Evolutionary conservation across 2,888 invertebrate genomes (phyloP).

Genomic region (Lacanobia oleracea): DNA sequence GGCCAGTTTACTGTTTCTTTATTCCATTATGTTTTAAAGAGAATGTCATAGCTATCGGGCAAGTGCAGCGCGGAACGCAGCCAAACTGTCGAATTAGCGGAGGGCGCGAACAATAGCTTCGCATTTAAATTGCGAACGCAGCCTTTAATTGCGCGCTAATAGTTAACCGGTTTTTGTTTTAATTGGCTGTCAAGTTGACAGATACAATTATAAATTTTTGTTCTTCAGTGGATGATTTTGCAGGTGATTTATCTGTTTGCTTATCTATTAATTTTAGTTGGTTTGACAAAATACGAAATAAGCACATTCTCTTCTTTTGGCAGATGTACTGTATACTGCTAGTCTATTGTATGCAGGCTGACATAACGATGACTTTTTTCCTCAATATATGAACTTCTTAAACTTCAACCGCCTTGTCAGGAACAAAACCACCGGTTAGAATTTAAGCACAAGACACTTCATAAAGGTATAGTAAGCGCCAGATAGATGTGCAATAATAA

Average conservation of each 20-base stretch:
- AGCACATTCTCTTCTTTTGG: background rate
- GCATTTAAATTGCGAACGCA: conserved; percentile 74
- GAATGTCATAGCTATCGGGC: conserved; percentile 88
- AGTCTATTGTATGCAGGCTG: too few relatives aligned
- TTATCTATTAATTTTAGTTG: background rate
- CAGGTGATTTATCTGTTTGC: background rate
- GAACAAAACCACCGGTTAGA: too few relatives aligned
- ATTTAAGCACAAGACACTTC: too few relatives aligned
- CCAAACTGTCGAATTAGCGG: conserved; percentile 69
- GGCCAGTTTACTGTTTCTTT: conserved; percentile 89
- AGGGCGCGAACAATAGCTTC: conserved; percentile 74
- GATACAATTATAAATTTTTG: background rate
- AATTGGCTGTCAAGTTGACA: conserved; percentile 69
- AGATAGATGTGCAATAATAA: too few relatives aligned
- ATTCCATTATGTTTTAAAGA: conserved; percentile 90
- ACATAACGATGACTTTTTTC: too few relatives aligned
- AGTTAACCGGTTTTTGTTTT: conserved; percentile 67
- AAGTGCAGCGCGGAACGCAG: conserved; percentile 77
- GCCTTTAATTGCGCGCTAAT: conserved; percentile 73
- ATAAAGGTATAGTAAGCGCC: too few relatives aligned
- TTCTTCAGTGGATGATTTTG: background rate
- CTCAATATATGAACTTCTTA: too few relatives aligned
- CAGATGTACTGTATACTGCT: background rate
- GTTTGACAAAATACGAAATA: background rate
- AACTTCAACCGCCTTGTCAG: too few relatives aligned